Evolutionary conservation across 1,140 invertebrate genomes (phyloP).

Genomic region (Drosophila quadrilineata): DNA sequence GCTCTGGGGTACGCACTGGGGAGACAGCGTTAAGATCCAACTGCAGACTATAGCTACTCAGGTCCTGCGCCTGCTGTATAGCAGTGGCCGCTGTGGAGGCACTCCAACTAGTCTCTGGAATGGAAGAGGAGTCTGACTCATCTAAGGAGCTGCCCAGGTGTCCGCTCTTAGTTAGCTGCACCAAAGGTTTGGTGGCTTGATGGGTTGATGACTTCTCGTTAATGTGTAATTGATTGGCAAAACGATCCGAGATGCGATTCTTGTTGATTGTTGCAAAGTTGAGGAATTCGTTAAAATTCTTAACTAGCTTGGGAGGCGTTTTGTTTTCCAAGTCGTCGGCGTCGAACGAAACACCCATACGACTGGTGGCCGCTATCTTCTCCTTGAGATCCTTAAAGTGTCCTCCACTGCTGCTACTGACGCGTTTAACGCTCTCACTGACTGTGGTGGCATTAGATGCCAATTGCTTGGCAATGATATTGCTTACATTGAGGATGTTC

Average conservation of each 20-base stretch:
- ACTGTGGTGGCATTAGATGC: slow-evolving; percentile 61
- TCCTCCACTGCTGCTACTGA: slow-evolving; percentile 74
- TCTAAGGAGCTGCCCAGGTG: slow-evolving; percentile 76
- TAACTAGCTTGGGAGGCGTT: slow-evolving; percentile 85
- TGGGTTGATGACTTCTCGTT: slow-evolving; percentile 29
- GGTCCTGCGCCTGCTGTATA: slow-evolving; percentile 69
- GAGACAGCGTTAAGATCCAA: slow-evolving; percentile 56
- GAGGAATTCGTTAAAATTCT: slow-evolving; percentile 92
- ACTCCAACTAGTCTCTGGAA: slow-evolving; percentile 76
- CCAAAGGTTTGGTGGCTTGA: slow-evolving; percentile 66
- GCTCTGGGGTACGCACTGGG: slow-evolving; percentile 8
- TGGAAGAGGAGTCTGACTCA: slow-evolving; percentile 82
- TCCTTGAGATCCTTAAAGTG: slow-evolving; percentile 83
- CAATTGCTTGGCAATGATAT: slow-evolving; percentile 77
- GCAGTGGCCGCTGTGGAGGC: slow-evolving; percentile 72
- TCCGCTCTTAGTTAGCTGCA: slow-evolving; percentile 81
- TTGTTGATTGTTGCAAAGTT: slow-evolving; percentile 88
- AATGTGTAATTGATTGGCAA: slow-evolving; percentile 42
- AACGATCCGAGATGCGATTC: slow-evolving; percentile 77
- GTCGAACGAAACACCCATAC: slow-evolving; percentile 53
- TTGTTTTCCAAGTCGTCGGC: slow-evolving; percentile 15
- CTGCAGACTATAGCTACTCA: slow-evolving; percentile 71
- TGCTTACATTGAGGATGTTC: slow-evolving; percentile 72
- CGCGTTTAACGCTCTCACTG: slow-evolving; percentile 66
- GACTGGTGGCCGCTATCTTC: slow-evolving; percentile 81